Conservation (phyloP, 1,140 invertebrate genomes). For the Lanistes nyassanus region DNA sequence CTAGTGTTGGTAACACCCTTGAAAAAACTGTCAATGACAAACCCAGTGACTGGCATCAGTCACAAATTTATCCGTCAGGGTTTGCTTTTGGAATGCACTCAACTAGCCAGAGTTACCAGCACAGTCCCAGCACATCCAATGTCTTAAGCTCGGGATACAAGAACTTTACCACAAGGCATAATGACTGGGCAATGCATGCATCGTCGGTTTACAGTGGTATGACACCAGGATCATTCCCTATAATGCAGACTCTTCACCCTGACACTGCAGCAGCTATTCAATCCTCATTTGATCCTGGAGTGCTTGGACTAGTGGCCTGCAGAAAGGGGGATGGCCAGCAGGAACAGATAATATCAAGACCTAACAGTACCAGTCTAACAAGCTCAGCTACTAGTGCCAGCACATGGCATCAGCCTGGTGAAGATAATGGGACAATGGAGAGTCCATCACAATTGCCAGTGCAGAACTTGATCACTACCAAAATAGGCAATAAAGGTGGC, state of each 20-base stretch:
- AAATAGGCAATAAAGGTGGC: not conserved
- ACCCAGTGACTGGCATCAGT: slow-evolving; percentile 20
- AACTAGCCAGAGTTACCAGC: slow-evolving; percentile 20
- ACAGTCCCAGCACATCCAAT: slow-evolving; percentile 7
- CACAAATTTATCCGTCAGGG: slow-evolving; percentile 15
- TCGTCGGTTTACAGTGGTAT: slow-evolving; percentile 22
- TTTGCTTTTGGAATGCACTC: slow-evolving; percentile 19
- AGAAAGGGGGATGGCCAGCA: slow-evolving; percentile 20
- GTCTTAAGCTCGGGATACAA: slow-evolving; percentile 5
- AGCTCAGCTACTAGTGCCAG: slow-evolving; percentile 12
- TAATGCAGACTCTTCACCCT: slow-evolving; percentile 24
- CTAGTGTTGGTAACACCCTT: slow-evolving; percentile 9
- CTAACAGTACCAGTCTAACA: slow-evolving; percentile 8
- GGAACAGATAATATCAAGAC: slow-evolving; percentile 6
- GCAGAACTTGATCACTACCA: not conserved
- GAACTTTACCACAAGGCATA: slow-evolving; percentile 21
- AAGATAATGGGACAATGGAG: not conserved
- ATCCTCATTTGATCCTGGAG: slow-evolving; percentile 24
- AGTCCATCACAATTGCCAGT: not conserved
- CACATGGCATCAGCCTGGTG: slow-evolving; percentile 19
- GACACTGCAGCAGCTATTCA: slow-evolving; percentile 25
- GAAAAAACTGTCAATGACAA: slow-evolving; percentile 20
- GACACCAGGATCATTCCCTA: slow-evolving; percentile 20
- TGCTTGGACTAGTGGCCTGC: slow-evolving; percentile 18
- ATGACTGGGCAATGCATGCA: slow-evolving; percentile 25